Evolutionary conservation across 1,140 invertebrate species (phyloP).

Genomic region (Zaprionus nigranus): DNA sequence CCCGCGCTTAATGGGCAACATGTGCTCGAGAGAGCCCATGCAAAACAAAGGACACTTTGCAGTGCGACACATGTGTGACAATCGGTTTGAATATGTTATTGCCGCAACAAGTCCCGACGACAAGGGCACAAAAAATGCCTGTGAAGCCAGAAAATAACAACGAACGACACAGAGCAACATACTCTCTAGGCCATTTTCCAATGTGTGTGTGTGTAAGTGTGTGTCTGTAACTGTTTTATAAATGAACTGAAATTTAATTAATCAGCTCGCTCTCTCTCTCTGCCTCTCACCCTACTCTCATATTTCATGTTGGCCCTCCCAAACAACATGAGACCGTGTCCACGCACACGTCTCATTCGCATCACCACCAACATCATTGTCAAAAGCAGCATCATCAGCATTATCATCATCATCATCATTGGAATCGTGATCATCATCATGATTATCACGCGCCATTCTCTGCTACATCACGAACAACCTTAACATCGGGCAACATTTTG

Average conservation of each 20-base stretch:
- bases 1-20: constrained; percentile 35
- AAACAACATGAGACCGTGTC: constrained; percentile 37
- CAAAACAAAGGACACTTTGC: constrained; percentile 24
- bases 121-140: neutral
- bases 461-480: constrained; percentile 75
- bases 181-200: constrained; percentile 6
- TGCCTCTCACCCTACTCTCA: constrained; percentile 42
- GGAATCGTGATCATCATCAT: constrained; percentile 53
- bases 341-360: constrained; percentile 42
- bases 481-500: constrained; percentile 63
- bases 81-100: constrained; percentile 35
- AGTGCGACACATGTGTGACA: constrained; percentile 33
- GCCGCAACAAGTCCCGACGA: constrained; percentile 42
- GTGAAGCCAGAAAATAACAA: too few relatives aligned
- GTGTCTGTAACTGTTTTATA: constrained; percentile 57
- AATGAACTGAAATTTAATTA: constrained; percentile 83
- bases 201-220: neutral
- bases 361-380: constrained; percentile 9
- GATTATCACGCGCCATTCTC: constrained; percentile 56
- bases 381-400: neutral
- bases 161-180: neutral
- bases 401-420: constrained; percentile 29
- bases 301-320: constrained; percentile 61
- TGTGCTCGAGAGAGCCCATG: constrained; percentile 23
- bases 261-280: constrained; percentile 43